A percentile compares a stretch with the other conserved stretches of the same genome.
Conservation (phyloP, 2,888 invertebrate genomes). For the Parascotia fuliginaria region DNA sequence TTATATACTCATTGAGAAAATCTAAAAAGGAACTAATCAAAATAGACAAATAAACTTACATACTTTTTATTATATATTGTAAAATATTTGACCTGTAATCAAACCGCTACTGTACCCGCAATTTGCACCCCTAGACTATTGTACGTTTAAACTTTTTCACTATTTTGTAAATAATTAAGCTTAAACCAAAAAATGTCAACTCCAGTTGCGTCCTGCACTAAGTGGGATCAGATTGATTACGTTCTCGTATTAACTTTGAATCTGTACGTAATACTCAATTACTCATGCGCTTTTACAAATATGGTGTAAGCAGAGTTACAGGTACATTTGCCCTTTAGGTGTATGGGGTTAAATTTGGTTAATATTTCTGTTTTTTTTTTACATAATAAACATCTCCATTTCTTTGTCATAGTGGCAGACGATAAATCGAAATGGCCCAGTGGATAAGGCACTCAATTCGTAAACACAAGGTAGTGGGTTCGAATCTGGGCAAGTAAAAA, state of each 20-base stretch:
- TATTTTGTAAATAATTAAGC: conserved; percentile 81
- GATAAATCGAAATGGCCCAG: no score
- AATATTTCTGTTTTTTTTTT: no score
- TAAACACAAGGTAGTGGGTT: no score
- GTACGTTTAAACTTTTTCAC: conserved; percentile 60
- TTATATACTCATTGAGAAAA: no score
- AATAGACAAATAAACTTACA: no score
- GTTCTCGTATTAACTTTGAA: conserved; percentile 36
- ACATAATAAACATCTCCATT: no score
- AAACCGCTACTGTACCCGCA: conserved; percentile 37
- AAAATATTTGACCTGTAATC: conserved; percentile 37
- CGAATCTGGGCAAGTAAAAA: no score
- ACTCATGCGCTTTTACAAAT: conserved; percentile 1
- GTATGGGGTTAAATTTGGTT: no score
- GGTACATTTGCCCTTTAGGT: neutral
- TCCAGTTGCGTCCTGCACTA: conserved; percentile 59
- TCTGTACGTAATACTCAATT: conserved; percentile 12
- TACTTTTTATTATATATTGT: conserved; percentile 17
- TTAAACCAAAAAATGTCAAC: conserved; percentile 80
- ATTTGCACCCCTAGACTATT: conserved; percentile 19
- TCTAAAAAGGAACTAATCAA: no score
- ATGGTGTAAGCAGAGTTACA: neutral
- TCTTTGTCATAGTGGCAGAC: no score
- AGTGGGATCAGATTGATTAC: conserved; percentile 58
- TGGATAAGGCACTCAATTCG: no score